Evolutionary conservation across 1,140 invertebrate genomes (phyloP), one percentile per base, ranked within the genome.

Genomic region (Rhagoletis pomonella): DNA sequence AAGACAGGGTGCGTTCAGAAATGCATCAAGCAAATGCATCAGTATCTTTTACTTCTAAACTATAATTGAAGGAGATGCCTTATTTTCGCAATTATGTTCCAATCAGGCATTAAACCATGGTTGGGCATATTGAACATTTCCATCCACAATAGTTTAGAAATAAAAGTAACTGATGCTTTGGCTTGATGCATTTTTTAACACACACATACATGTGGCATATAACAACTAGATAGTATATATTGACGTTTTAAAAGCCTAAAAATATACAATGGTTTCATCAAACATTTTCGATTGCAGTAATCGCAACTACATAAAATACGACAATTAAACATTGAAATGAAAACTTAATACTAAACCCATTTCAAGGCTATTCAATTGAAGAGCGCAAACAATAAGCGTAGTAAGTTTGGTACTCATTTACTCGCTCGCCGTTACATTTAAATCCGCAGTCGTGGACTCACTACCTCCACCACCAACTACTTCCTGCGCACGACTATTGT

Each of bases 281-380:
- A 81, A 55, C 47, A 29, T 9, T 81, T 81, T 81, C 47, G 10
- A 19, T 55, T 81, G 10, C 73, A 81, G 44, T 10, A 87, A 73
- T 87, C 50, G 29, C 39, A 44, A 55, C 19, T 81, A 81, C 73
- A 81, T 9, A 3, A 81, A 81, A 58, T 81, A 29, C 47, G 9
- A 58, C 55, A 50, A 19, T 81, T 19, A 81, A 81, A 60, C 39
- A 14, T 58, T 58, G n/a, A 77, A 58, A 42, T 47, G 12, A 67
- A 42, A 67, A n/a, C 67, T 59, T 87, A 73, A 44, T 9, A 6
- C 64, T 69, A 67, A 64, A 67, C 58, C 14, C 4, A 2, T 14
- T 12, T 39, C 67, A 29, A 50, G 10, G 17, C 44, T 62, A 86
- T 4, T n/a, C 60, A 50, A 50, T n/a, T 50, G 7, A 17, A n/a